A percentile compares a stretch with the other conserved stretches of the same genome.
Conservation (phyloP, 2,113 vertebrate species). For the Brienomyrus longianalis region DNA sequence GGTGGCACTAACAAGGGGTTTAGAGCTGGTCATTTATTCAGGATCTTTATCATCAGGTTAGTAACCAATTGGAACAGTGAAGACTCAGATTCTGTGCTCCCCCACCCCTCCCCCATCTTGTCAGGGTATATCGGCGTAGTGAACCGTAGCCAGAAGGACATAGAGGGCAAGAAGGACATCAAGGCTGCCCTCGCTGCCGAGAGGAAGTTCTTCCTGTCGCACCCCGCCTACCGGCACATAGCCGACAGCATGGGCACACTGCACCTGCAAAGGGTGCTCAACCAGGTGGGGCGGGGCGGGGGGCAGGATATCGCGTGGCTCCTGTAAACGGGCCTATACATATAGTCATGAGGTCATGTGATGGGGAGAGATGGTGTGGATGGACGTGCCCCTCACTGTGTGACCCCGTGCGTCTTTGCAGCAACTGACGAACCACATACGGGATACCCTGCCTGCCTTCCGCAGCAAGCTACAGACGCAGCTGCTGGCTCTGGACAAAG, state of each 20-base stretch:
- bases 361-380: not conserved
- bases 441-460: conserved; percentile 76
- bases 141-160: conserved; percentile 79
- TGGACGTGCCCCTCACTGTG: not conserved
- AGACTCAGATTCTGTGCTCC: not conserved
- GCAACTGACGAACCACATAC: conserved; percentile 92
- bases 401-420: conserved; percentile 42
- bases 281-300: conserved; percentile 52
- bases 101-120: not conserved
- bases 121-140: conserved; percentile 76
- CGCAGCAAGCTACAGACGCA: conserved; percentile 74
- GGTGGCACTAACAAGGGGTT: not conserved
- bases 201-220: conserved; percentile 64
- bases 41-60: not conserved
- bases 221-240: conserved; percentile 70
- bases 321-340: not conserved
- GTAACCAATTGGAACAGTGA: not conserved
- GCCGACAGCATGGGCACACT: conserved; percentile 69
- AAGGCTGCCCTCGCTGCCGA: conserved; percentile 66
- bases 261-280: conserved; percentile 69
- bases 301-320: no score
- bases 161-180: conserved; percentile 76
- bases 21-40: not conserved
- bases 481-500: conserved; percentile 73
- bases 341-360: not conserved